Conservation (phyloP, 2,888 invertebrate genomes). For the Drosophila mercatorum region DNA sequence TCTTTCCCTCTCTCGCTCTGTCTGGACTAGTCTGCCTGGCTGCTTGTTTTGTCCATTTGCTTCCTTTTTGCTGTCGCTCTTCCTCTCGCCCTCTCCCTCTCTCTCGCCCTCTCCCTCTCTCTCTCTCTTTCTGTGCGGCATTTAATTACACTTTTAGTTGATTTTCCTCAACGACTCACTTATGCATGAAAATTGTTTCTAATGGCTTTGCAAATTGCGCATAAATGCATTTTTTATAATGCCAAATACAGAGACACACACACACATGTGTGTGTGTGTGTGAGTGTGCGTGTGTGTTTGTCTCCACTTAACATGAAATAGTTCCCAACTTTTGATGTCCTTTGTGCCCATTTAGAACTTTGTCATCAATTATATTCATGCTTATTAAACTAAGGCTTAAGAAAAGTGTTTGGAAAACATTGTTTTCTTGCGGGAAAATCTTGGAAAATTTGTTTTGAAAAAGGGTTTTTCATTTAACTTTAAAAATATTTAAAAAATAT, state of each 20-base stretch:
- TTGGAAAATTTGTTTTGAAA: too few species aligned
- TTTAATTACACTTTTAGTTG: slow-evolving; percentile 62
- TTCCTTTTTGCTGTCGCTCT: slow-evolving; percentile 29
- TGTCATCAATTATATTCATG: slow-evolving; percentile 3
- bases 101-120: too few species aligned
- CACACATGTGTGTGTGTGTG: not conserved
- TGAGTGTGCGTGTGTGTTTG: not conserved
- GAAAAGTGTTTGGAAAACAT: not conserved
- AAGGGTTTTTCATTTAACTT: too few species aligned
- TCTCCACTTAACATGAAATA: slow-evolving; percentile 12
- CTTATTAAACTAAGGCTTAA: not conserved
- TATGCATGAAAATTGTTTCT: slow-evolving; percentile 64
- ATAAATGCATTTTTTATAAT: slow-evolving; percentile 44
- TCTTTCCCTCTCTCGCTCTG: not conserved
- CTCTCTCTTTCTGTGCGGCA: slow-evolving; percentile 20
- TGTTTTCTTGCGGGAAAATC: not conserved
- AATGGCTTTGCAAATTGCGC: slow-evolving; percentile 60
- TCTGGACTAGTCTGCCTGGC: slow-evolving; percentile 29
- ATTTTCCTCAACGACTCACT: slow-evolving; percentile 57
- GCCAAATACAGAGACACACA: not conserved
- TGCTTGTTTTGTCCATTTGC: slow-evolving; percentile 25
- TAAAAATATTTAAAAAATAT: too few species aligned
- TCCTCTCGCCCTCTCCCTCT: slow-evolving; percentile 27
- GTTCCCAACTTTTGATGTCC: not conserved
- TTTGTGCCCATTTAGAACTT: slow-evolving; percentile 4